Evolutionary conservation across 2,113 vertebrate genomes (phyloP), one percentile per base, ranked within the genome.

Genomic region (Micromys minutus): DNA sequence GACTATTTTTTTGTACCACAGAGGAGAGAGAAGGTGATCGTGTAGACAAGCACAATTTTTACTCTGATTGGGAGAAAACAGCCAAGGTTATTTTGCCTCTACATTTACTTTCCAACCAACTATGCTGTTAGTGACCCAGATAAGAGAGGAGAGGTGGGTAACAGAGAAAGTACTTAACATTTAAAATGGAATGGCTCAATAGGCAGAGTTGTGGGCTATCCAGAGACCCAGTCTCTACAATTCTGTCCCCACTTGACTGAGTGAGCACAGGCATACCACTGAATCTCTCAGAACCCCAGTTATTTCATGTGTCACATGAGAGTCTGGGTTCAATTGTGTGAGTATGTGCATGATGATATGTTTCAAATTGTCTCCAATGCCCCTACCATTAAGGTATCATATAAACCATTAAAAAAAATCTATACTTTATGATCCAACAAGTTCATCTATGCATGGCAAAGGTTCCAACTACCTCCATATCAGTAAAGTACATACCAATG

Each of bases 361-460:
- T 86, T 34, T 67, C 47, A 85, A 90, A 89, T 61, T 57, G 79
- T 59, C 31, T 90, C 3, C 3, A 63, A 52, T 11, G 16, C 86
- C 39, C 65, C 45, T 91, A 89, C 80, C 76, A 77, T 69, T 75
- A 57, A 87, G 31, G 26, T 74, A 67, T 13, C 63, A 21, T 6
- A 39, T 63, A 71, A 65, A 79, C 69, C 59, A 92, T 47, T n/a
- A n/a, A 47, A 89, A 72, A 45, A 3, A 24, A 80, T 86, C 57
- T 45, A 75, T 76, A 87, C 63, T 86, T 47, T 94, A 76, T 84
- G 77, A 92, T 90, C 69, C 67, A 77, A 19, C 42, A 16, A 93
- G 74, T 79, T 19, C 7, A 79, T 74, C n/a, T 89, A 75, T 47
- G 17, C 47, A 93, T 69, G 42, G 71, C 79, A 95, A 63, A 52